These are phyloP conservation scores for Phyllopteryx taeniolatus DNA, from an alignment of 2,113 vertebrate species.

Conservation along the genomic window DNA sequence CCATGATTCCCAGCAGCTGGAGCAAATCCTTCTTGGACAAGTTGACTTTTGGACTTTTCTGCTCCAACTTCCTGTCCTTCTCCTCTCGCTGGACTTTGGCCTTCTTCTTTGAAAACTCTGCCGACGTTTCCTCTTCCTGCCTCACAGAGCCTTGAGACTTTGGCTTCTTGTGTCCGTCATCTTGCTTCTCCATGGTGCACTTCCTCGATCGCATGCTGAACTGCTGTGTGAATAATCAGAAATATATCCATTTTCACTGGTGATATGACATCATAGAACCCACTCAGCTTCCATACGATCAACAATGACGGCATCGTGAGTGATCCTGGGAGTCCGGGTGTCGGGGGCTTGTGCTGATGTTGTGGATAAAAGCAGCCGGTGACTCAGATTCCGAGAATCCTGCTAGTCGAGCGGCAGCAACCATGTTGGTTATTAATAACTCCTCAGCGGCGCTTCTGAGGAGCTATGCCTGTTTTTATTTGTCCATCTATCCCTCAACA, in stretches of 20 bases:
- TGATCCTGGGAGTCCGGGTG: not conserved
- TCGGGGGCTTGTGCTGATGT: not conserved
- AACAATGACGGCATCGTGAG: not conserved
- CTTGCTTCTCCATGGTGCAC: slow-evolving; percentile 78
- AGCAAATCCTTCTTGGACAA: slow-evolving; percentile 85
- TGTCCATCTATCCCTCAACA: not conserved
- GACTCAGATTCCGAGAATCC: slow-evolving; percentile 59
- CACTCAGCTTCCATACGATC: not conserved
- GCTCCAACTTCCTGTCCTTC: slow-evolving; percentile 60
- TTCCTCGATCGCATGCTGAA: slow-evolving; percentile 88
- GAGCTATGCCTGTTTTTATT: not conserved
- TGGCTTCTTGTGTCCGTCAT: slow-evolving; percentile 73
- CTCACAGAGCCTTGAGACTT: slow-evolving; percentile 54
- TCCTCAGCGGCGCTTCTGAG: slow-evolving; percentile 25
- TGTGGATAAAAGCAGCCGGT: slow-evolving; percentile 52
- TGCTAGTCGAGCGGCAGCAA: slow-evolving; percentile 34
- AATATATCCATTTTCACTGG: not conserved
- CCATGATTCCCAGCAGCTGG: slow-evolving; percentile 91
- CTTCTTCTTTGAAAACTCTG: slow-evolving; percentile 38
- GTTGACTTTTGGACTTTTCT: not conserved
- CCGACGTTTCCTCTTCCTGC: slow-evolving; percentile 47
- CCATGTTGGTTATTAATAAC: slow-evolving; percentile 64
- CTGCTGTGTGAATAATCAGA: slow-evolving; percentile 48
- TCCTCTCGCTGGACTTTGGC: slow-evolving; percentile 55
- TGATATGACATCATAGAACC: not conserved